Percentiles rank a stretch among this genome's conserved stretches.
Conservation (phyloP, 2,888 invertebrate genomes). For the Brenthis daphne region DNA sequence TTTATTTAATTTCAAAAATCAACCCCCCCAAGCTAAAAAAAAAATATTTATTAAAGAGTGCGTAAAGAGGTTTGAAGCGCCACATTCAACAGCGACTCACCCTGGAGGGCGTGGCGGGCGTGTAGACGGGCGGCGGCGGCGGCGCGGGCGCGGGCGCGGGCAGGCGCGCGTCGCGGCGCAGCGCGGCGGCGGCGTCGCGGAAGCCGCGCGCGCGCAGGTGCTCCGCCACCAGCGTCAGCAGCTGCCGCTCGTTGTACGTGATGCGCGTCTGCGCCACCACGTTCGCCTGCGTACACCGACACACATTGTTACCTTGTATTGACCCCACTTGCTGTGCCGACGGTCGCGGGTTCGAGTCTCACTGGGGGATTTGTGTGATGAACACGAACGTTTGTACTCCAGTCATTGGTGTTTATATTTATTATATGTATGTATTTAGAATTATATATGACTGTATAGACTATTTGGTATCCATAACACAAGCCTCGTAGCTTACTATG, state of each 20-base stretch:
- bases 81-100: conserved; percentile 48
- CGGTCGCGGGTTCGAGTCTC: too few relatives aligned
- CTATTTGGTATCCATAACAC: too few relatives aligned
- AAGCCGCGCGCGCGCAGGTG: conserved; percentile 91
- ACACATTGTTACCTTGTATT: too few relatives aligned
- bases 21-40: too few relatives aligned
- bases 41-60: not conserved
- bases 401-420: too few relatives aligned
- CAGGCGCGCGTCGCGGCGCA: conserved; percentile 90
- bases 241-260: conserved; percentile 95
- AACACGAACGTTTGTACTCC: too few relatives aligned
- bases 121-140: conserved; percentile 79
- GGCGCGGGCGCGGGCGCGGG: conserved; percentile 80
- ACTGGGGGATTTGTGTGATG: too few relatives aligned
- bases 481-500: too few relatives aligned
- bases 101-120: conserved; percentile 77
- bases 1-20: too few relatives aligned
- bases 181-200: conserved; percentile 87
- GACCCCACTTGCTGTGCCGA: too few relatives aligned
- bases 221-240: conserved; percentile 94
- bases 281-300: conserved; percentile 83
- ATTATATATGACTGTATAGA: too few relatives aligned
- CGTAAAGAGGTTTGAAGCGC: conserved; percentile 2
- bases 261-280: conserved; percentile 98
- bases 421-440: too few relatives aligned